phyloP scores from a whole-genome alignment of 2,797 vertebrate genomes.

The Alca torda region DNA sequence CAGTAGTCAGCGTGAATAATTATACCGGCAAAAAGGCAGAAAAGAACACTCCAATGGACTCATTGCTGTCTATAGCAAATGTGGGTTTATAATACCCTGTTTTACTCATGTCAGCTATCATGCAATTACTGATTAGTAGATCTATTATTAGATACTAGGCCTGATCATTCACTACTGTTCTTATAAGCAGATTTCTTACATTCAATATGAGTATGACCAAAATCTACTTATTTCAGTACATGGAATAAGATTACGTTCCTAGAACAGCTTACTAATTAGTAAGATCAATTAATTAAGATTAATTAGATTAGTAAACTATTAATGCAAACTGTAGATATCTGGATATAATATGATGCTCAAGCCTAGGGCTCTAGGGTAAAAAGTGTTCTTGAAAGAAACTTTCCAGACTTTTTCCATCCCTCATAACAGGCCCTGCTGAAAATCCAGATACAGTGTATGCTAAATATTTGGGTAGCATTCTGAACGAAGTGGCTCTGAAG shows the following conservation, averaged over 20 bases:
- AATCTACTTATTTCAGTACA: not conserved
- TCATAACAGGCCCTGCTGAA: not conserved
- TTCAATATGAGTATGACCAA: not conserved
- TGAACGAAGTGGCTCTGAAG: not conserved
- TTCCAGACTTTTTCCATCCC: not conserved
- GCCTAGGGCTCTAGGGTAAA: not conserved
- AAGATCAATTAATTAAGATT: conserved; percentile 13
- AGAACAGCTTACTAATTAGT: not conserved
- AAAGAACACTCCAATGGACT: not conserved
- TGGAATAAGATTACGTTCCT: not conserved
- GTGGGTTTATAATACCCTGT: not conserved
- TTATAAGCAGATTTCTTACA: not conserved
- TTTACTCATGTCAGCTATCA: not conserved
- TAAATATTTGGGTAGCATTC: not conserved
- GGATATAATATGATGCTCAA: not conserved
- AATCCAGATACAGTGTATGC: rapidly evolving
- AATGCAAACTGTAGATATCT: not conserved
- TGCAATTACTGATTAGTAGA: not conserved
- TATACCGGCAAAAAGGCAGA: not conserved
- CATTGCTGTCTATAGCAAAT: not conserved
- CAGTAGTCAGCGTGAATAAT: not conserved
- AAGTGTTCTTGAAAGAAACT: not conserved
- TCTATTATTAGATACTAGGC: not conserved
- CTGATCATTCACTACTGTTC: not conserved
- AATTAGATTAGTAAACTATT: not conserved